A percentile compares a stretch with the other conserved stretches of the same genome.
These are phyloP conservation scores for Mirounga angustirostris DNA, from an alignment of 2,113 vertebrate species.

Conservation along the genomic window DNA sequence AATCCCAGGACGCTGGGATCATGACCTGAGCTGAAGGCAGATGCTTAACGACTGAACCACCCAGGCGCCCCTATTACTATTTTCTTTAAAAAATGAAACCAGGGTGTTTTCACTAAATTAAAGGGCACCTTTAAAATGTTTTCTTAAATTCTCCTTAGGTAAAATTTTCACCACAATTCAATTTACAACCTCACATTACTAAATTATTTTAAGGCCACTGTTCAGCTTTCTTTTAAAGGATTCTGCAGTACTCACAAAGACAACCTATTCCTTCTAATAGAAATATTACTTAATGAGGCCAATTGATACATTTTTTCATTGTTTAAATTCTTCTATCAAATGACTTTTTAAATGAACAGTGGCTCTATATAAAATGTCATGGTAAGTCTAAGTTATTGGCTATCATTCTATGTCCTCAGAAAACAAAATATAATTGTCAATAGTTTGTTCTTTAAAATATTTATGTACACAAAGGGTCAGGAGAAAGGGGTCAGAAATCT, in stretches of 20 bases:
- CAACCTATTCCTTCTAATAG: constrained; percentile 19
- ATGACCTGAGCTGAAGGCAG: too few relatives aligned
- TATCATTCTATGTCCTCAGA: constrained; percentile 20
- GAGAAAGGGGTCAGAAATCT: not conserved
- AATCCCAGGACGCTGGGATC: too few relatives aligned
- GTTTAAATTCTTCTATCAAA: constrained; percentile 41
- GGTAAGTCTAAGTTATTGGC: constrained; percentile 9
- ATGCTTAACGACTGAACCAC: too few relatives aligned
- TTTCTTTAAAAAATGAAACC: not conserved
- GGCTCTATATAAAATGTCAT: not conserved
- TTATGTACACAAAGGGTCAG: not conserved
- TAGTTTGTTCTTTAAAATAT: constrained; percentile 33
- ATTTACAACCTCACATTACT: not conserved
- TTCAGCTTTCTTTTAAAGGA: constrained; percentile 22
- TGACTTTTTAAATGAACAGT: constrained; percentile 29
- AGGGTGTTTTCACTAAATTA: constrained; percentile 30
- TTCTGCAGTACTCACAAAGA: not conserved
- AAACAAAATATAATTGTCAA: constrained; percentile 34
- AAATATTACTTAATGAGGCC: constrained; percentile 46
- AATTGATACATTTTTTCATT: not conserved
- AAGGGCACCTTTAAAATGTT: constrained; percentile 29
- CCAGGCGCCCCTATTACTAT: not conserved
- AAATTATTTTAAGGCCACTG: constrained; percentile 43
- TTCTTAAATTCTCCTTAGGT: not conserved
- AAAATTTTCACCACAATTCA: constrained; percentile 56